Evolutionary conservation across 2,113 vertebrate genomes (phyloP), one percentile per base, ranked within the genome.

Genomic region (Phrynosoma blainvillii): DNA sequence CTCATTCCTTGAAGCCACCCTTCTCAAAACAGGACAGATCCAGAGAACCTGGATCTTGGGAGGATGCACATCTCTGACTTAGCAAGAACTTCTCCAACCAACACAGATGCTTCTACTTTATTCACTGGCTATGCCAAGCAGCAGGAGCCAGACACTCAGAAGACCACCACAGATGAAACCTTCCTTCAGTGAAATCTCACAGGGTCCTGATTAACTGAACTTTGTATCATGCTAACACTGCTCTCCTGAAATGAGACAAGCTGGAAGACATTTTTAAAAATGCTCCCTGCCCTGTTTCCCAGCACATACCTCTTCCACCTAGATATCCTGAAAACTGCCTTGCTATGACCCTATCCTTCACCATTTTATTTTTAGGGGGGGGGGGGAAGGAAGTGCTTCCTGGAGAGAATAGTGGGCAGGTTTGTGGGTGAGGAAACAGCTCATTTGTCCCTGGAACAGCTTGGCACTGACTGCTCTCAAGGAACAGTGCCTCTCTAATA

Each of bases 401-500:
- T 1, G 10, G 20, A 20, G 23, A 16, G 14, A 12, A 65, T 27
- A 25, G 21, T 11, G 54, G 5, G 18, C 4, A 20, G 36, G 36
- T 20, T 16, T 68, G 3, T 16, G 4, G 18, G 16, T 18, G 30
- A 68, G 30, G 30, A 2, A 36, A n/a, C n/a, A 27, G 27, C 13
- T 20, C 86, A 47, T 20, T 47, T 2, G 23, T 30, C 54, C 4
- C 21, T 6, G 71, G 32, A 36, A 42, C 47, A 32, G 30, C 73
- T 30, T 40, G 73, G 13, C 62, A 42, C 80, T 7, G 36, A 23
- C 52, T 23, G 32, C 27, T 5, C 16, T 10, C 27, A 54, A 65
- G 3, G 40, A 25, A 32, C 25, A 1, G 6, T 5, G 36, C n/a
- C 13, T 2, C 3, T 32, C 73, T 13, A 1, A 25, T 0, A 66